Conservation (phyloP, 2,797 vertebrate genomes). For the Sebastolobus altivelis region DNA sequence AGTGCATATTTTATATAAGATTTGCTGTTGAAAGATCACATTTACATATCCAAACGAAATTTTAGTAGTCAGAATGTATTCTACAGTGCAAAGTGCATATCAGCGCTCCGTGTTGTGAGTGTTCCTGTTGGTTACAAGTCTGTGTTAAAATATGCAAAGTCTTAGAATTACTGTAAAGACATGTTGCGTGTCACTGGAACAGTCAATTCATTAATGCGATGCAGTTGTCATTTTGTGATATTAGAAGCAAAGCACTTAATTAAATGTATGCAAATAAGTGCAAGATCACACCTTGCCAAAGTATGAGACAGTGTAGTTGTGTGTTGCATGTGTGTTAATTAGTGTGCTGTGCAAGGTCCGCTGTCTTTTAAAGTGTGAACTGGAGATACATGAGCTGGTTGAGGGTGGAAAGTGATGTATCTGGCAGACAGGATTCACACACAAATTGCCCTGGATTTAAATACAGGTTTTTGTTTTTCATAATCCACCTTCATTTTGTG, state of each 20-base stretch:
- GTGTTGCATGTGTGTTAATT: slow-evolving; percentile 51
- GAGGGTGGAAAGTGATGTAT: slow-evolving; percentile 38
- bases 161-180: slow-evolving; percentile 37
- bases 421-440: slow-evolving; percentile 22
- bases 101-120: slow-evolving; percentile 21
- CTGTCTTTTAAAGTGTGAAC: slow-evolving; percentile 89
- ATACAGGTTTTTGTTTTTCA: slow-evolving; percentile 27
- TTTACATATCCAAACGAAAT: slow-evolving; percentile 5
- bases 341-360: slow-evolving; percentile 84
- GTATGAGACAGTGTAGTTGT: slow-evolving; percentile 53
- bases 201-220: slow-evolving; percentile 57
- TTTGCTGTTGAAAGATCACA: not conserved
- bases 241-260: slow-evolving; percentile 69
- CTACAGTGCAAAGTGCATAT: slow-evolving; percentile 2
- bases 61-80: not conserved
- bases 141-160: slow-evolving; percentile 66
- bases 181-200: slow-evolving; percentile 43
- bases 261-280: slow-evolving; percentile 78
- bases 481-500: slow-evolving; percentile 35
- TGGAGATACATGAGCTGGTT: slow-evolving; percentile 79
- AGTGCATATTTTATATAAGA: not conserved
- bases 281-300: slow-evolving; percentile 72
- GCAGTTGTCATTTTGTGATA: slow-evolving; percentile 59
- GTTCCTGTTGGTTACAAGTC: slow-evolving; percentile 44
- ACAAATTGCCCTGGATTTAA: slow-evolving; percentile 11